Conservation (phyloP, 1,140 invertebrate genomes). For the Thrips palmi region DNA sequence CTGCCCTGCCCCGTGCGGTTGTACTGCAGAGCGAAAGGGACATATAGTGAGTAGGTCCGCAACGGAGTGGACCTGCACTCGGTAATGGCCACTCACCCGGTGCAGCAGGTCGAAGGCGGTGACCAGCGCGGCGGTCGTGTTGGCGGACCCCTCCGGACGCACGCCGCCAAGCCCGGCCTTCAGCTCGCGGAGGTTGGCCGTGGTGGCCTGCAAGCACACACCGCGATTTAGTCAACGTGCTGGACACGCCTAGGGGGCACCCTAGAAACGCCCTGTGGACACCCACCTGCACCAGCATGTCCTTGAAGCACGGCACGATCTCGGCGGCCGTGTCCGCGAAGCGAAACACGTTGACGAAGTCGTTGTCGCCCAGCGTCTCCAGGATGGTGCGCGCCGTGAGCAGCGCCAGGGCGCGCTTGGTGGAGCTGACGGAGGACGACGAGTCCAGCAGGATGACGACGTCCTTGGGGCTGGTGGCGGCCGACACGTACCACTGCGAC, state of each 20-base stretch:
- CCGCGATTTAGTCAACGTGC: no score
- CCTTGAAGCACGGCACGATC: slow-evolving; percentile 69
- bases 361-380: slow-evolving; percentile 88
- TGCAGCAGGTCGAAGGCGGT: slow-evolving; percentile 82
- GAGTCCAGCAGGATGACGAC: slow-evolving; percentile 78
- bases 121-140: slow-evolving; percentile 44
- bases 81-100: slow-evolving; percentile 35
- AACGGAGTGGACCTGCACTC: background rate
- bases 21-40: slow-evolving; percentile 32
- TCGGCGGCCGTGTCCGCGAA: slow-evolving; percentile 57
- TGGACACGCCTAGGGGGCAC: background rate
- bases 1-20: slow-evolving; percentile 62
- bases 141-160: no score
- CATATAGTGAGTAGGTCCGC: background rate
- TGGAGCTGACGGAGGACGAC: slow-evolving; percentile 74
- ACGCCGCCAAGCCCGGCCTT: no score
- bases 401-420: slow-evolving; percentile 64
- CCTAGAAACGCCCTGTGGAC: no score
- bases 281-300: slow-evolving; percentile 67
- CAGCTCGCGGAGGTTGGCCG: slow-evolving; percentile 67
- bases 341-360: slow-evolving; percentile 87
- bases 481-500: slow-evolving; percentile 84
- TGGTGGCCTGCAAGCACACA: slow-evolving; percentile 43
- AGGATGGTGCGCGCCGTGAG: slow-evolving; percentile 72
- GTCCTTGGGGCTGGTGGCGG: slow-evolving; percentile 92